A percentile compares a stretch with the other conserved stretches of the same genome.
Evolutionary conservation across 2,888 invertebrate species (phyloP).

Genomic region (Chamaedrilus cognettii): DNA sequence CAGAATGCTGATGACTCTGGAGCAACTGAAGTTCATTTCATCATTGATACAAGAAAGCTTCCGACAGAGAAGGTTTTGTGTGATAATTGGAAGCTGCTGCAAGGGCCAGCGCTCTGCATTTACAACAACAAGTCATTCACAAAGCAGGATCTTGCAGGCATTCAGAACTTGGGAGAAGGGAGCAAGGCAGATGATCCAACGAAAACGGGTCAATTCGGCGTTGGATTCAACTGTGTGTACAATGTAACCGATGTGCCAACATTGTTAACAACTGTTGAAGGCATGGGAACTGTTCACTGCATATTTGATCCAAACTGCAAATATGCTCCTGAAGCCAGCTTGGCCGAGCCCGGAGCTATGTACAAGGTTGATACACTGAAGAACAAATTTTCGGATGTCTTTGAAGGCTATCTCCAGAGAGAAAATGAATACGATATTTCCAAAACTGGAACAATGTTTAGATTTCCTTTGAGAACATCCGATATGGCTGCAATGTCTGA

Average conservation of each 20-base stretch:
- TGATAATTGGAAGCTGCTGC: slow-evolving; percentile 43
- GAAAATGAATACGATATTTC: slow-evolving; percentile 29
- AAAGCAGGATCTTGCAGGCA: slow-evolving; percentile 48
- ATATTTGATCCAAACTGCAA: slow-evolving; percentile 50
- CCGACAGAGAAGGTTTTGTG: slow-evolving; percentile 40
- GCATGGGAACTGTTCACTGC: slow-evolving; percentile 43
- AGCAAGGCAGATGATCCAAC: slow-evolving; percentile 50
- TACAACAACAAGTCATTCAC: slow-evolving; percentile 52
- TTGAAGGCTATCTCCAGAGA: slow-evolving; percentile 45
- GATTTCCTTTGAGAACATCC: slow-evolving; percentile 48
- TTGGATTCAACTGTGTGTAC: slow-evolving; percentile 57
- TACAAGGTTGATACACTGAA: slow-evolving; percentile 34
- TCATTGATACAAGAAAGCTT: slow-evolving; percentile 45
- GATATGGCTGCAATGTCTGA: slow-evolving; percentile 43
- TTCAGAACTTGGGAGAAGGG: slow-evolving; percentile 52
- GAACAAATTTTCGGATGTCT: slow-evolving; percentile 38
- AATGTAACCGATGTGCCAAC: slow-evolving; percentile 55
- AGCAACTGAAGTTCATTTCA: slow-evolving; percentile 49
- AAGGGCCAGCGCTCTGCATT: slow-evolving; percentile 55
- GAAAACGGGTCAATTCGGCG: slow-evolving; percentile 54
- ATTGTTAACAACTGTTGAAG: slow-evolving; percentile 47
- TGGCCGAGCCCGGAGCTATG: slow-evolving; percentile 39
- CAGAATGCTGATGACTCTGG: slow-evolving; percentile 43
- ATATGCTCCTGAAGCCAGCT: slow-evolving; percentile 42
- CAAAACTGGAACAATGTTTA: slow-evolving; percentile 45